These are phyloP conservation scores for Lonchura striata DNA, from an alignment of 2,113 vertebrate species.

Conservation along the genomic window DNA sequence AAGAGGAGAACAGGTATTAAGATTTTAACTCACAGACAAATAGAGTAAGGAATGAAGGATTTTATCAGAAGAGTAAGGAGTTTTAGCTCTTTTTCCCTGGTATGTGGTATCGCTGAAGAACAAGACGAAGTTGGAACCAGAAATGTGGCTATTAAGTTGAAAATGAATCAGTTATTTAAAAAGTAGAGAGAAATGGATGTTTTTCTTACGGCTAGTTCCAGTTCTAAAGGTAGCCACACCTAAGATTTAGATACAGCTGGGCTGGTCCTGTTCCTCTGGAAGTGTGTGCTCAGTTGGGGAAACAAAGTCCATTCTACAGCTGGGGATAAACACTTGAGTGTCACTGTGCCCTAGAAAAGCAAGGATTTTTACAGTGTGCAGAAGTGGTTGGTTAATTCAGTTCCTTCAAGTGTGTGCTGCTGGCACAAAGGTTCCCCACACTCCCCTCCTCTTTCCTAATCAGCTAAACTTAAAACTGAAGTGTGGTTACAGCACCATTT, in stretches of 20 bases:
- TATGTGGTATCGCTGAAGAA: fast-evolving
- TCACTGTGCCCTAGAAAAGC: background rate
- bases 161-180: background rate
- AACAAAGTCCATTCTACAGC: background rate
- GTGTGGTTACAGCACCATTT: fast-evolving
- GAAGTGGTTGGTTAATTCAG: background rate
- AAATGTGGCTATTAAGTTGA: background rate
- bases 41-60: background rate
- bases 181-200: background rate
- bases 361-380: background rate
- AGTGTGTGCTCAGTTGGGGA: constrained; percentile 37
- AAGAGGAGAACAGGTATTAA: background rate
- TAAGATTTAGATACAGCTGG: background rate
- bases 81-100: background rate
- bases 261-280: background rate
- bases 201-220: background rate
- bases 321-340: background rate
- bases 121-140: background rate
- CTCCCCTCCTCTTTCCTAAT: background rate
- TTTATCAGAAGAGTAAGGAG: background rate
- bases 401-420: background rate
- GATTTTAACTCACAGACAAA: background rate
- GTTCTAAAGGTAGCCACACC: background rate
- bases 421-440: background rate
- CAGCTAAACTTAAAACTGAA: background rate